Conservation (phyloP, 2,113 vertebrate genomes). For the Uropsilus gracilis region DNA sequence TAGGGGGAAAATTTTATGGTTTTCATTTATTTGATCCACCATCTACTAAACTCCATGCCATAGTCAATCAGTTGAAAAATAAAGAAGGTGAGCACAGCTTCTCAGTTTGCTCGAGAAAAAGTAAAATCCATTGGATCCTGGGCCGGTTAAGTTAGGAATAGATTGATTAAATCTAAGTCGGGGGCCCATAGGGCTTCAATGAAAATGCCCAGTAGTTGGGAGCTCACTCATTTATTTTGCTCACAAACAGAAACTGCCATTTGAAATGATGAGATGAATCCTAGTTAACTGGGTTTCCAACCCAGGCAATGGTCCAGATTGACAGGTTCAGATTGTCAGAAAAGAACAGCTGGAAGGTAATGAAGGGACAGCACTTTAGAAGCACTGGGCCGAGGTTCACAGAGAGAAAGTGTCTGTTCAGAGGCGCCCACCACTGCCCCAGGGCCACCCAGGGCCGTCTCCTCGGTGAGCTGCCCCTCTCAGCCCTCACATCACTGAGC, state of each 20-base stretch:
- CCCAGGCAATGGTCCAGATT: constrained; percentile 71
- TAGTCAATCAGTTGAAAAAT: constrained; percentile 88
- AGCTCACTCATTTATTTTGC: constrained; percentile 75
- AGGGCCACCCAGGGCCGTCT: constrained; percentile 61
- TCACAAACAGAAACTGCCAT: constrained; percentile 75
- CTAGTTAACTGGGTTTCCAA: constrained; percentile 75
- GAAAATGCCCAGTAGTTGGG: constrained; percentile 55
- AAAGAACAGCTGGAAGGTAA: constrained; percentile 77
- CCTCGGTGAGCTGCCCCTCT: constrained; percentile 59
- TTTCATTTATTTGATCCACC: constrained; percentile 91
- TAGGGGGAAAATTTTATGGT: constrained; percentile 88
- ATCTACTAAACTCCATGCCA: constrained; percentile 90
- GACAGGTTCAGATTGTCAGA: constrained; percentile 72
- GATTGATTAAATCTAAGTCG: constrained; percentile 63
- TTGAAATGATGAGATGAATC: constrained; percentile 72
- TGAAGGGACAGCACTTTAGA: constrained; percentile 79
- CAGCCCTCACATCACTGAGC: constrained; percentile 53
- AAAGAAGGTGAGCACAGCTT: constrained; percentile 56
- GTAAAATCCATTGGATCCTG: constrained; percentile 57
- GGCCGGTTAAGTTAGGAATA: constrained; percentile 66
- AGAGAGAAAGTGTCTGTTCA: constrained; percentile 66
- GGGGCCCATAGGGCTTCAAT: constrained; percentile 46
- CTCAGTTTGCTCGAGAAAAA: constrained; percentile 63
- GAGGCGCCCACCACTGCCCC: constrained; percentile 57
- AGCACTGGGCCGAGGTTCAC: constrained; percentile 50